These are phyloP conservation scores for Heloderma charlesbogerti DNA, from an alignment of 2,113 vertebrate species.

Conservation along the genomic window DNA sequence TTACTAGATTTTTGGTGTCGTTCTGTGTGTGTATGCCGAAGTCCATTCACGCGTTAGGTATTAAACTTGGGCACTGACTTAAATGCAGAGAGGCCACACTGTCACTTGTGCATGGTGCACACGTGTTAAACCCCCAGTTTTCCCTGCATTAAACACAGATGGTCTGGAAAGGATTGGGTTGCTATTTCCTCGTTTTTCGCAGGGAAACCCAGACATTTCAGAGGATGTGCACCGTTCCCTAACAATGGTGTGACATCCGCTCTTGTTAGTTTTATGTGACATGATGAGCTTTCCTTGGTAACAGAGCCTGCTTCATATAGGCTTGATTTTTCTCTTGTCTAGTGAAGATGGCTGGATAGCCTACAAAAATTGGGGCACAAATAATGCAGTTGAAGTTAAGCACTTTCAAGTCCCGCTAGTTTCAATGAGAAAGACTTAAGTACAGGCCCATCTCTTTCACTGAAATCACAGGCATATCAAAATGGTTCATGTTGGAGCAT, in stretches of 20 bases:
- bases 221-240: too few relatives aligned
- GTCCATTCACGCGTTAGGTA: neutral
- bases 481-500: neutral
- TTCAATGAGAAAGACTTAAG: neutral
- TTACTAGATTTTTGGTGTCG: neutral
- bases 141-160: neutral
- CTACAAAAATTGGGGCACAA: neutral
- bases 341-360: neutral
- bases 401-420: neutral
- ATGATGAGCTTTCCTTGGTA: neutral
- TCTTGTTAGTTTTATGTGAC: neutral
- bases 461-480: neutral
- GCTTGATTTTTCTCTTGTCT: neutral
- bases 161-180: neutral
- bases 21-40: neutral
- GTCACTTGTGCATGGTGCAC: neutral
- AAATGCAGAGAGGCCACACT: neutral
- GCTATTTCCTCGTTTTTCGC: neutral
- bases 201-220: too few relatives aligned
- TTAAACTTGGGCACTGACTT: neutral
- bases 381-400: neutral
- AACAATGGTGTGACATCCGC: neutral
- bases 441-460: neutral
- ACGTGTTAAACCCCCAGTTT: too few relatives aligned
- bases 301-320: neutral